Evolutionary conservation across 2,113 vertebrate species (phyloP), one percentile per base, ranked within the genome.

Genomic region (Scatophagus argus): DNA sequence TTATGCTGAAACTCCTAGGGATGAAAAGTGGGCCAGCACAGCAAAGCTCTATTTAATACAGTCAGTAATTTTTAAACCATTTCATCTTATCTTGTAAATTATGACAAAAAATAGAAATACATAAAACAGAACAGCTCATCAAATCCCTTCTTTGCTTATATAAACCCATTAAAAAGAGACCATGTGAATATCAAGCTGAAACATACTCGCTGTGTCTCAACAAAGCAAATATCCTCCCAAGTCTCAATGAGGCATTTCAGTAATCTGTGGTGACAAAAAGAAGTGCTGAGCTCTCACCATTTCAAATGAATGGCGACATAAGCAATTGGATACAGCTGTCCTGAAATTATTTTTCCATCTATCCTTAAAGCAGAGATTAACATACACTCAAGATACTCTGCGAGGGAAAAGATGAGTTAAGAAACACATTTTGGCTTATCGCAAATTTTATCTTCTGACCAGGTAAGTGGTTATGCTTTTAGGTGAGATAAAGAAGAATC

Each of bases 181-280:
- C 2, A 41, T 19, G n/a, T 46, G 54, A n/a, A 46, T 39, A 54
- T 69, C 19, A 23, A 64, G 3, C 64, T 67, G 72, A 74, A 58
- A 55, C 41, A 65, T 13, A 23, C 19, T 58, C 2, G 8, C 44
- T 29, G 67, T 32, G 10, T 47, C 17, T 11, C n/a, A 27, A 46
- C 17, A 55, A 74, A 16, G 21, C 46, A 51, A 16, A 43, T 44
- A 46, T 27, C 21, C 47, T 19, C 39, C 10, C 19, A 0, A 0
- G 5, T 11, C 43, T 68, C 29, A 47, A 4, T 16, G 16, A 49
- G 5, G 58, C 8, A 0, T 12, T 34, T 34, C 60, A 38, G 0
- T 39, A 52, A 72, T 65, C 44, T 44, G 47, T 39, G 12, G n/a
- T 21, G 0, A 29, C 31, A 12, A 54, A 19, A 60, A 21, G 7